Evolutionary conservation across 2,888 invertebrate species (phyloP).

Genomic region (Drosophila eohydei): DNA sequence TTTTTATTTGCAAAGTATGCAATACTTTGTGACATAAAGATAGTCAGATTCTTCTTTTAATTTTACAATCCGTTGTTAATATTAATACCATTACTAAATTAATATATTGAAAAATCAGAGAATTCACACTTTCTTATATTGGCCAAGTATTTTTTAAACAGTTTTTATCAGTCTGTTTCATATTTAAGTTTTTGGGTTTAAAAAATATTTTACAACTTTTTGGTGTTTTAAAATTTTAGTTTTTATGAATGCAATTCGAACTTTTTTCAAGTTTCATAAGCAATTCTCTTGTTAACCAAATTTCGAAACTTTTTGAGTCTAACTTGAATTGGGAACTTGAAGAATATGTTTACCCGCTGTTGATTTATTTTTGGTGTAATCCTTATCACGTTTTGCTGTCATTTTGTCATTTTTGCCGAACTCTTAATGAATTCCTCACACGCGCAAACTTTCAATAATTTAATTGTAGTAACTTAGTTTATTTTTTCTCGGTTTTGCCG

Average conservation of each 20-base stretch:
- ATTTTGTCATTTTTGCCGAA: conserved; percentile 82
- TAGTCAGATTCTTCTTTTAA: not conserved
- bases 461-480: conserved; percentile 12
- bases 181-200: not conserved
- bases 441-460: conserved; percentile 22
- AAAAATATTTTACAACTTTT: not conserved
- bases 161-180: not conserved
- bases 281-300: not conserved
- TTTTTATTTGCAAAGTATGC: not conserved
- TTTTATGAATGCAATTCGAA: not conserved
- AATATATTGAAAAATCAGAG: not conserved
- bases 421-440: conserved; percentile 66
- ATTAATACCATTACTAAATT: too few species aligned
- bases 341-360: conserved; percentile 78
- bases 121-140: not conserved
- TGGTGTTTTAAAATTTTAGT: not conserved
- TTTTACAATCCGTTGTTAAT: too few species aligned
- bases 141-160: not conserved
- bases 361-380: conserved; percentile 83
- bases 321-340: not conserved
- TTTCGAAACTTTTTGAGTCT: not conserved
- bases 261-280: not conserved
- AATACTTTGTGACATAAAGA: not conserved
- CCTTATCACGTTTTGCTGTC: conserved; percentile 85
- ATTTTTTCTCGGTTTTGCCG: conserved; percentile 24